phyloP scores from a whole-genome alignment of 2,888 invertebrate genomes.

The Diaperis boleti region DNA sequence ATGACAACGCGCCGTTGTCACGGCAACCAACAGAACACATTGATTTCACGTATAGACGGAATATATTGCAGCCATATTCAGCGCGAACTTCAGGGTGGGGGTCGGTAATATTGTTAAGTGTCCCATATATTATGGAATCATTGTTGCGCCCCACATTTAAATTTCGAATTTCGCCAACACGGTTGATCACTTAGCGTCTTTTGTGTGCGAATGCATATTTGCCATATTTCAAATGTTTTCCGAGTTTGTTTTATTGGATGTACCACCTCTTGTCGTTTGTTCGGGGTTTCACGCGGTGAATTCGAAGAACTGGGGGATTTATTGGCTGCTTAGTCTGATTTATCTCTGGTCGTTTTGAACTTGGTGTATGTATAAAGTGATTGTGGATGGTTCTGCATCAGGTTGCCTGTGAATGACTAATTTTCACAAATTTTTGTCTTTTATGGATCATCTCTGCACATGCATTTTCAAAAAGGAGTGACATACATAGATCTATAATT shows the following conservation, averaged over 20 bases:
- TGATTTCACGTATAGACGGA: constrained; percentile 67
- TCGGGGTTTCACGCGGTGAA: constrained; percentile 21
- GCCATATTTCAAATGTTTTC: too few relatives aligned
- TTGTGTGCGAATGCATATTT: constrained; percentile 2
- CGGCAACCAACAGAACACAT: constrained; percentile 64
- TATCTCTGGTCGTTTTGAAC: constrained; percentile 41
- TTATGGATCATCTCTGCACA: too few relatives aligned
- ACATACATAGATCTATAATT: too few relatives aligned
- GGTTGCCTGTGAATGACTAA: too few relatives aligned
- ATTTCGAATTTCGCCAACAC: constrained; percentile 44
- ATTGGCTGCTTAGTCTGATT: constrained; percentile 38
- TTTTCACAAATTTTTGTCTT: too few relatives aligned
- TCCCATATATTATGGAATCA: constrained; percentile 59
- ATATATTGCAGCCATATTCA: constrained; percentile 65
- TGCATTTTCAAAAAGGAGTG: too few relatives aligned
- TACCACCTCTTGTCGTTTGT: too few relatives aligned
- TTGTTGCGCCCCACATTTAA: constrained; percentile 57
- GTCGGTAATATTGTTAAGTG: constrained; percentile 61
- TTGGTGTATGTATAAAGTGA: constrained; percentile 33
- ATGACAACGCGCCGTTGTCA: constrained; percentile 54
- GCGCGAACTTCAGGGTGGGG: constrained; percentile 44
- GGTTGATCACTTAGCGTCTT: constrained; percentile 45
- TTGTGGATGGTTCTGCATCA: too few relatives aligned
- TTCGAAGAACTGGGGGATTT: constrained; percentile 37
- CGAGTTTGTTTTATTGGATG: background rate